Evolutionary conservation across 92 coral and sea anemone species (phyloP), one percentile per base, ranked within the genome.

Genomic region (Diadumene lineata): DNA sequence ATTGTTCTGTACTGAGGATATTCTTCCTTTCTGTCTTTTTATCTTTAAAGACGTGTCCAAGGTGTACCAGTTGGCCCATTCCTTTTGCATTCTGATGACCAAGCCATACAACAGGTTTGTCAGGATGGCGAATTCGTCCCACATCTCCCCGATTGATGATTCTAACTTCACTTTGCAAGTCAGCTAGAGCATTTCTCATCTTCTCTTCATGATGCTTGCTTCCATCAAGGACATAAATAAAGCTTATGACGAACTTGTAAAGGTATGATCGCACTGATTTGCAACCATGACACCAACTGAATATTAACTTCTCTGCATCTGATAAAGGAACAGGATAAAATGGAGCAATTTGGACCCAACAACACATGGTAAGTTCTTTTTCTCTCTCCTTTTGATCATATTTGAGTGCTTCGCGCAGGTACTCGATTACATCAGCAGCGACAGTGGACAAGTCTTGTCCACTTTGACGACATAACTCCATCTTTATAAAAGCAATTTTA

Each of bases 61-160:
- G 60, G 56, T 28, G 66, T 56, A 80, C 86, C 44, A 86, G 66
- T 56, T 77, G 80, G 23, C 81, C 74, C 86, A 86, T 86, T 2
- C 85, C 91, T 63, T 31, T 77, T 13, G 68, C 76, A 2, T 17
- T 25, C 46, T 18, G 34, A 15, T 43, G 72, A 6, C 84, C 87
- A 0, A 87, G 67, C 84, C 84, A 87, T 6, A 87, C 86, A 0
- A 87, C 87, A 34, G 91, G 91, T 30, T 81, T 79, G 50, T 87
- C 87, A 17, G 91, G 87, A 34, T 82, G 91, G 9, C 91, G 91
- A 50, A 60, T 70, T 28, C 87, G 29, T 27, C 87, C 91, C 2
- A 81, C 76, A 72, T 86, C 91, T 13, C 56, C 32, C 16, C 91
- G 91, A 33, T 64, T 87, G 31, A 82, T 87, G 21, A 80, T 79